Base-by-base conservation (phyloP, 1,140 invertebrate genomes). In the Pogonomyrmex barbatus region DNA sequence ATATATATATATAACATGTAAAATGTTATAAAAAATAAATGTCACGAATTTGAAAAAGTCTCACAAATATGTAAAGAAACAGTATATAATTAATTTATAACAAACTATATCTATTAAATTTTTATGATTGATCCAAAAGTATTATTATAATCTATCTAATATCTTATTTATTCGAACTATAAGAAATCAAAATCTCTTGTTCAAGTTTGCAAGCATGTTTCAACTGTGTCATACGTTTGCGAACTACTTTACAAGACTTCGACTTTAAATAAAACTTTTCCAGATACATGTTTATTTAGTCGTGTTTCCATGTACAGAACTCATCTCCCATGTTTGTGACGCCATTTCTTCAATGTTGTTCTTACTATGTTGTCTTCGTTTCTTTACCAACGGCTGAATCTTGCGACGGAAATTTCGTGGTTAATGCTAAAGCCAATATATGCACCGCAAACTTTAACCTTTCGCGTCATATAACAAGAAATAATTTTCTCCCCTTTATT, bases 381-480 rank as follows among this genome's bases (percentile, higher is more conserved):
- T 24, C 24, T 42, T 54, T 54, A 70, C 24, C 33, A 70, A 81
- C 63, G 14, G 4, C 9, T 54, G 24, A 63, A 79, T 68, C 67
- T 81, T 33, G 47, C 47, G 3, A 63, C 36, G n/a, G 39, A 68
- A 70, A 42, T 70, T 81, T 81, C 24, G 14, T 56, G 24, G 14
- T 70, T 70, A 56, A 56, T 54, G 39, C 52, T 56, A 56, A 36
- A 70, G 17, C 65, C 65, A 70, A 81, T 70, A 81, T 81, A 70
- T 81, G 45, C 47, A 45, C 47, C 47, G 77, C 77, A 68, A 68
- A 70, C 52, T 81, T 70, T 70, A 70, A 68, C 52, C 47, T 78
- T 36, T 30, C 24, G 17, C 30, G 42, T 65, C 17, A 65, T 50
- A 17, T 78, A 78, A 65, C 33, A 50, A 47, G 60, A 78, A 78